Base-by-base conservation (phyloP, 2,797 vertebrate genomes). In the Champsocephalus esox region DNA sequence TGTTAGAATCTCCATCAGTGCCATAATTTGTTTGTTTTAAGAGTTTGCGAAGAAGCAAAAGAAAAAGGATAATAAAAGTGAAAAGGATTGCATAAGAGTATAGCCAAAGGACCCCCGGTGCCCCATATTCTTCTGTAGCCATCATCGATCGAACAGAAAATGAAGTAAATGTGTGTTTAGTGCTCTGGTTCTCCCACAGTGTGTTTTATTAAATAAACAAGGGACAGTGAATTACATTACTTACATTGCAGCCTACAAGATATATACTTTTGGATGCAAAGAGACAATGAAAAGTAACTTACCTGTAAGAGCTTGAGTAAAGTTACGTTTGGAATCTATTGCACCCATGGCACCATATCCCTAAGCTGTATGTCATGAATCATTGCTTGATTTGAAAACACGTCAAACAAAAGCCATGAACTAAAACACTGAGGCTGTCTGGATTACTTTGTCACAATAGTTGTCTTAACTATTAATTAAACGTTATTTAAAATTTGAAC, bases 81-180 rank as follows among this genome's bases (percentile, higher is more conserved):
- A 64, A 69, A 74, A 24, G 9, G 14, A 64, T 84, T 77, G 45
- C 52, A 54, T 73, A 80, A 80, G 74, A 76, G 69, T 61, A 28
- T 28, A 82, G 74, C 84, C 61, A 73, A 79, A 79, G 77, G 85
- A 52, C 63, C 72, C 72, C 72, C 66, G 51, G 85, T 82, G 86
- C 16, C 74, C 77, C 63, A 59, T 80, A 80, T 86, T 81, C 76
- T 82, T 74, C 68, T 70, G 73, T 48, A 69, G 73, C 68, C 46
- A 60, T 77, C 82, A 87, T 91, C 79, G 81, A 80, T 86, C 86
- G 88, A 70, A 84, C 50, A 77, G 63, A 79, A 79, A 82, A 81
- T 75, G 14, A 80, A 80, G 71, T 73, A 75, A 83, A 85, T 79
- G 73, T 83, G 62, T 71, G 58, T 68, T 84, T 66, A 75, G 76